These are phyloP conservation scores for Idaea dimidiata DNA, from an alignment of 2,888 invertebrate species.

Conservation along the genomic window DNA sequence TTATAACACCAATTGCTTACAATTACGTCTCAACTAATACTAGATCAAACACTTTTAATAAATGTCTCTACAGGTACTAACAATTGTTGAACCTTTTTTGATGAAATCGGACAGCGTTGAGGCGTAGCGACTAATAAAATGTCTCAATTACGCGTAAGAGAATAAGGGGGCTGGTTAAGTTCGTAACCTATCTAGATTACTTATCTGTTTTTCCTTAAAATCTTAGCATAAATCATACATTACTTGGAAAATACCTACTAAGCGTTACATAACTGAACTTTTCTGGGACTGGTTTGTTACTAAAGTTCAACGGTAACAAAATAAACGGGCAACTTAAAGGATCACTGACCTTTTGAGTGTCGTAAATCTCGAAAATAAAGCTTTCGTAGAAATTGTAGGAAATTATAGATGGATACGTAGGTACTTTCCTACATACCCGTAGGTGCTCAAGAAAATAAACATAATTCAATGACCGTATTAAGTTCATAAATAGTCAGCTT, in stretches of 20 bases:
- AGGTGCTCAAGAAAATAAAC: too few species aligned
- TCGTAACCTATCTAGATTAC: background rate
- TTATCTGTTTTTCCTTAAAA: background rate
- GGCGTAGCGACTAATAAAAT: too few species aligned
- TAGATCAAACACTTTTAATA: too few species aligned
- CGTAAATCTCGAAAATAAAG: background rate
- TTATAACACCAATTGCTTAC: too few species aligned
- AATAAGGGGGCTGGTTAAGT: background rate
- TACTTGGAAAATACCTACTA: background rate
- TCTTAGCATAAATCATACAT: background rate
- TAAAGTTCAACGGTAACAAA: background rate
- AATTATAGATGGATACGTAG: background rate
- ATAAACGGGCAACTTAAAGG: conserved; percentile 3
- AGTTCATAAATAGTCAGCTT: too few species aligned
- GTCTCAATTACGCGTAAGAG: too few species aligned
- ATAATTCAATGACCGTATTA: too few species aligned
- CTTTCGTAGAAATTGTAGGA: background rate
- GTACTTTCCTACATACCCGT: too few species aligned
- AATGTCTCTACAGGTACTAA: too few species aligned
- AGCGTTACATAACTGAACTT: background rate
- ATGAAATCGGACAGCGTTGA: too few species aligned
- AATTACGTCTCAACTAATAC: too few species aligned
- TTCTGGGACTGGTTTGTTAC: background rate
- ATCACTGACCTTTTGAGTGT: conserved; percentile 17
- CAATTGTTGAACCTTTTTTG: too few species aligned